Base-by-base conservation (phyloP, 2,888 invertebrate species). In the Acleris sparsana region DNA sequence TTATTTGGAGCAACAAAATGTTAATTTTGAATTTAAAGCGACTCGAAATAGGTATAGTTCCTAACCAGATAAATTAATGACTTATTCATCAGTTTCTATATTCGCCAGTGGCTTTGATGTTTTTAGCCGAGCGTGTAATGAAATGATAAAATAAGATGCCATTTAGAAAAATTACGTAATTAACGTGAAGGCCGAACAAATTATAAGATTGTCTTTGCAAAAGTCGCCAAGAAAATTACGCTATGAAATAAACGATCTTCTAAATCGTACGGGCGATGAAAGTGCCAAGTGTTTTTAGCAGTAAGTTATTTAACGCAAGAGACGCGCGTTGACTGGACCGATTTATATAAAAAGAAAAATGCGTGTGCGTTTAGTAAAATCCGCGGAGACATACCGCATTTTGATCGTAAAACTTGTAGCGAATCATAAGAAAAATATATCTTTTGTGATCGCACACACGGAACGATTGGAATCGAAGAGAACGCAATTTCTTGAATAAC, bases 381-480 rank as follows among this genome's bases (percentile, higher is more conserved):
- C 52, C 20, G 46, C 64, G 16, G 39, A 43, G n/a, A 70, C 73
- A 71, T 74, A 65, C 70, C 70, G 66, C 70, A 69, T 68, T 67
- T 70, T 66, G 71, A 69, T 72, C 73, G 66, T 77, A 69, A 13
- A 76, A 77, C 70, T 73, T 76, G 71, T 43, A 48, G 56, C 20
- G 44, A 57, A 59, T 66, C 65, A 56, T 66, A 3, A 22, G 11
- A 39, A 39, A n/a, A n/a, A n/a, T n/a, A n/a, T 48, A 58, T 48
- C 48, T 57, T 62, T 61, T 56, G 56, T 58, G 53, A 67, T 22
- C 53, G 66, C 69, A 68, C 70, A 72, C 70, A 68, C 70, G 39
- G 39, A 39, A 39, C 39, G 39, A 39, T 39, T 39, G 4, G 39
- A 13, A 39, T 13, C 3, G 13, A 39, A 53, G 4, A 22, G 6